Evolutionary conservation across 2,797 vertebrate species (phyloP).

Genomic region (Peromyscus attwateri): DNA sequence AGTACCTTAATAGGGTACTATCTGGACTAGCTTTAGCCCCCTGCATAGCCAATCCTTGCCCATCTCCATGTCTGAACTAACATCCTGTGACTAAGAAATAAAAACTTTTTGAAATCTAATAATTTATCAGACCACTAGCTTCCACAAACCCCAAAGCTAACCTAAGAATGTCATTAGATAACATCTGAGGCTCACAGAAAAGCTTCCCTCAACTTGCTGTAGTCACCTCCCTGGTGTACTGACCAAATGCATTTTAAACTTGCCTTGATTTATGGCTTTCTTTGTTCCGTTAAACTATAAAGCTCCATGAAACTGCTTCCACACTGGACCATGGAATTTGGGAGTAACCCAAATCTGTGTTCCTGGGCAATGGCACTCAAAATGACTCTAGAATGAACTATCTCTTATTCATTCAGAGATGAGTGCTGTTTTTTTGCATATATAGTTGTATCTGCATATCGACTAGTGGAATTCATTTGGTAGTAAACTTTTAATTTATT

Average conservation of each 20-base stretch:
- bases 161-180: not conserved
- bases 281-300: not conserved
- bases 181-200: not conserved
- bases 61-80: not conserved
- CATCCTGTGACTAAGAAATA: not conserved
- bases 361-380: not conserved
- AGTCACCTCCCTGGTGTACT: not conserved
- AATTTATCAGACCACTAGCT: not conserved
- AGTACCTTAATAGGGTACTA: not conserved
- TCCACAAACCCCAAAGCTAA: not conserved
- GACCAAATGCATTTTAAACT: not conserved
- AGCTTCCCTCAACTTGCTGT: not conserved
- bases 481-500: not conserved
- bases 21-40: not conserved
- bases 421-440: not conserved
- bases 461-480: constrained; percentile 13
- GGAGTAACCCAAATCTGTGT: not conserved
- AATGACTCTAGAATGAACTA: not conserved
- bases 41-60: no score
- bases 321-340: not conserved
- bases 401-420: not conserved
- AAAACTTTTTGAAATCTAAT: not conserved
- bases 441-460: not conserved
- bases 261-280: not conserved
- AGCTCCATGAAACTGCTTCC: not conserved